A percentile compares a stretch with the other conserved stretches of the same genome.
Evolutionary conservation across 1,140 invertebrate genomes (phyloP).

Genomic region (Microvelia longipes): DNA sequence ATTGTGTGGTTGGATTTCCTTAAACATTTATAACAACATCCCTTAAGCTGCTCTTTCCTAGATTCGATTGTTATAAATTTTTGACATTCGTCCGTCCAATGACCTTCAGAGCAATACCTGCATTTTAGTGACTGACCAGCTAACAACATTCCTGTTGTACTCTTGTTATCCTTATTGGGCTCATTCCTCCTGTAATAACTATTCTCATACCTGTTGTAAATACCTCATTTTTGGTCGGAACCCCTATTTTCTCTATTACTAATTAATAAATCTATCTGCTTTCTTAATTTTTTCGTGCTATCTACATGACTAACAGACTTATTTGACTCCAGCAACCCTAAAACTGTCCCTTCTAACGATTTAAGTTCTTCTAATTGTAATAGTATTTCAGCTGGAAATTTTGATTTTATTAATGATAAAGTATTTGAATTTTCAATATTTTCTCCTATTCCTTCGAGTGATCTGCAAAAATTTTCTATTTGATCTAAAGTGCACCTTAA

Average conservation of each 20-base stretch:
- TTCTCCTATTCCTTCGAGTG: background rate
- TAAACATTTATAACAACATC: background rate
- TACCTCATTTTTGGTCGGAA: background rate
- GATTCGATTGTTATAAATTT: background rate
- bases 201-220: background rate
- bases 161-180: background rate
- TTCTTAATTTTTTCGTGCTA: background rate
- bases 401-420: background rate
- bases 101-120: background rate
- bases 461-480: background rate
- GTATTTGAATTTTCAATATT: background rate
- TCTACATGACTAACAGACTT: no score
- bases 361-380: background rate
- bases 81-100: background rate
- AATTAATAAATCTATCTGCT: background rate
- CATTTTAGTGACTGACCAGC: background rate
- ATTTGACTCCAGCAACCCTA: background rate
- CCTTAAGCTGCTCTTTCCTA: background rate
- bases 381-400: background rate
- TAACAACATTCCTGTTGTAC: background rate
- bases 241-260: background rate
- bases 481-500: background rate
- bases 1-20: background rate
- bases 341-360: background rate
- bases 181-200: background rate